Evolutionary conservation across 1,140 invertebrate species (phyloP), one percentile per base, ranked within the genome.

Genomic region (Drosophila guanche): DNA sequence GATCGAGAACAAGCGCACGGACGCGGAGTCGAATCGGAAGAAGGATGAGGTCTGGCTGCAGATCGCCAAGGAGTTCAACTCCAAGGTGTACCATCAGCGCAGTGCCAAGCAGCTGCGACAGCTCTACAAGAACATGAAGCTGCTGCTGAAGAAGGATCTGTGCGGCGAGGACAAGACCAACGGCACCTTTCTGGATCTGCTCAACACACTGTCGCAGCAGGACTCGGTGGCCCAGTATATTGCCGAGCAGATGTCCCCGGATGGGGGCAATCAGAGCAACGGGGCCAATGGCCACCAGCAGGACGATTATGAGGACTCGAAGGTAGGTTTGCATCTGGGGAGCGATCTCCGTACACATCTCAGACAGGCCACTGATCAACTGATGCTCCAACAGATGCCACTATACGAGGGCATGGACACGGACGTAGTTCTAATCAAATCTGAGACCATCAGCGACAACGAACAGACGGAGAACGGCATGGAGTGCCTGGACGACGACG

Each of bases 1-100:
- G 43, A 91, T 91, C 37, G 90, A 91, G 59, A 91, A 91, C 52
- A 91, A 91, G 40, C 90, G 90, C 47, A 91, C 90, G 16, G 90
- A 91, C 57, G 90, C 90, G n/a, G 90, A 91, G 67, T 91, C 90
- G 22, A 91, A 91, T 74, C 90, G 90, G 0, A 91, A 91, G 37
- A 91, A 91, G 76, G 90, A 91, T 55, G 90, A 91, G 53, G 90
- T 91, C 8, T 91, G 90, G 90, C 72, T 89, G 37, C 81, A 90
- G 73, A 91, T 91, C 42, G 90, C 90, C 56, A 91, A 91, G 68
- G 90, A 91, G 48, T 91, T 91, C 41, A 91, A 91, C 60, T 67
- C 75, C 10, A 80, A 80, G 16, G 90, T 90, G 25, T 91, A 91
- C 66, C 90, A 91, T 48, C 90, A 91, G 66, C 81, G 90, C 47